These are phyloP conservation scores for Fopius arisanus DNA, from an alignment of 1,140 invertebrate species.

Conservation along the genomic window DNA sequence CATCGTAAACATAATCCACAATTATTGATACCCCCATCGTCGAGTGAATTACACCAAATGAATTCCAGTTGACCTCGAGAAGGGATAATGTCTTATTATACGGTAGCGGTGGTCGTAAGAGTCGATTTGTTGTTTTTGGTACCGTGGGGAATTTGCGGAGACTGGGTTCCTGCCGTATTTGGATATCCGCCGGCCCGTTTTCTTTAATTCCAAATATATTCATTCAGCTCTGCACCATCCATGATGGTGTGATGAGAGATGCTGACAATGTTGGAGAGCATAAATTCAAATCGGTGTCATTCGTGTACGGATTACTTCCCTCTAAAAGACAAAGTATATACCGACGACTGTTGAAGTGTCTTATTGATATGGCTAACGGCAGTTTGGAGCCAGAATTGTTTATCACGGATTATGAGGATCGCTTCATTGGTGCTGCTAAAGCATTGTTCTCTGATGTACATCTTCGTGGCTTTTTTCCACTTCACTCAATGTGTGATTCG, in stretches of 20 bases:
- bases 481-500: conserved; percentile 30
- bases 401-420: conserved; percentile 26
- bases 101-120: neutral
- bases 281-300: neutral
- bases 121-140: neutral
- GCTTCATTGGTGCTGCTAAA: conserved; percentile 15
- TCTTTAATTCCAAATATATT: neutral
- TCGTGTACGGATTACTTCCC: neutral
- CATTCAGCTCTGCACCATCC: neutral
- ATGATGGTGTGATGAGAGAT: neutral
- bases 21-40: neutral
- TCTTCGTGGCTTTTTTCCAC: conserved; percentile 34
- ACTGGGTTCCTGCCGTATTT: neutral
- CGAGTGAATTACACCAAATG: neutral
- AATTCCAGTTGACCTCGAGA: neutral
- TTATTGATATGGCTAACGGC: neutral
- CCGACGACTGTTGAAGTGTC: neutral
- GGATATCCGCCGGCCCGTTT: neutral
- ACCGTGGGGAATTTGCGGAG: neutral
- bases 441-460: conserved; percentile 5
- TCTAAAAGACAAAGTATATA: neutral
- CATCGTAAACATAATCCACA: neutral
- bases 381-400: neutral
- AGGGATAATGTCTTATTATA: neutral
- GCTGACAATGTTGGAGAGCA: neutral